Conservation (phyloP, 2,113 vertebrate genomes). For the Synchiropus splendidus region DNA sequence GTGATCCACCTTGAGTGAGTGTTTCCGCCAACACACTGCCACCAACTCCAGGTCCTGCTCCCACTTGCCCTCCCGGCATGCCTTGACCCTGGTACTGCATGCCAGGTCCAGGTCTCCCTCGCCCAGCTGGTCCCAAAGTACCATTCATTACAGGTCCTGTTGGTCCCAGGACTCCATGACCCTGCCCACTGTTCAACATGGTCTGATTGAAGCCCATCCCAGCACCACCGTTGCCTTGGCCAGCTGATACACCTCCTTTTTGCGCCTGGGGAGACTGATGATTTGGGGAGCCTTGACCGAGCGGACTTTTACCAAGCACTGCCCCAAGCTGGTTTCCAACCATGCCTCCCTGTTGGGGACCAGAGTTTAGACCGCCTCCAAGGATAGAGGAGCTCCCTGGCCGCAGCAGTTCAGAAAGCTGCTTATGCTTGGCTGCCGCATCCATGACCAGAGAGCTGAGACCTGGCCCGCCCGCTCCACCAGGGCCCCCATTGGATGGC, state of each 20-base stretch:
- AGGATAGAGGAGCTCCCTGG: slow-evolving; percentile 77
- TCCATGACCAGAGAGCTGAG: slow-evolving; percentile 80
- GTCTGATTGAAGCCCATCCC: slow-evolving; percentile 83
- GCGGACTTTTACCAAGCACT: slow-evolving; percentile 80
- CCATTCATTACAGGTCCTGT: slow-evolving; percentile 92
- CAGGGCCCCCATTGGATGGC: slow-evolving; percentile 52
- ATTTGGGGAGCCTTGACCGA: slow-evolving; percentile 77
- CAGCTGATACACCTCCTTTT: slow-evolving; percentile 73
- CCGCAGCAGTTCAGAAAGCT: slow-evolving; percentile 91
- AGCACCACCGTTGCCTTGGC: slow-evolving; percentile 72
- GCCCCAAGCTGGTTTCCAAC: slow-evolving; percentile 73
- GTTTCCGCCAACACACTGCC: slow-evolving; percentile 87
- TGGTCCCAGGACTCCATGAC: slow-evolving; percentile 81
- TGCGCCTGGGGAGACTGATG: slow-evolving; percentile 80
- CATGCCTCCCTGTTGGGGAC: slow-evolving; percentile 75
- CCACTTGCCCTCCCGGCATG: slow-evolving; percentile 82
- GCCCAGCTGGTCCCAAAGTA: slow-evolving; percentile 76
- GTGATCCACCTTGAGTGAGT: slow-evolving; percentile 81
- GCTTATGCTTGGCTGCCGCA: slow-evolving; percentile 94
- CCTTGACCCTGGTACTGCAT: slow-evolving; percentile 81
- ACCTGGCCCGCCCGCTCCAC: slow-evolving; percentile 42
- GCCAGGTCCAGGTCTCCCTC: slow-evolving; percentile 77
- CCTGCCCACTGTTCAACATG: slow-evolving; percentile 85
- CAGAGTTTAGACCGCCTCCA: slow-evolving; percentile 71
- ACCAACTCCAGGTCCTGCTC: slow-evolving; percentile 65